phyloP scores from a whole-genome alignment of 2,888 invertebrate species.

The Sacculina carcini region DNA sequence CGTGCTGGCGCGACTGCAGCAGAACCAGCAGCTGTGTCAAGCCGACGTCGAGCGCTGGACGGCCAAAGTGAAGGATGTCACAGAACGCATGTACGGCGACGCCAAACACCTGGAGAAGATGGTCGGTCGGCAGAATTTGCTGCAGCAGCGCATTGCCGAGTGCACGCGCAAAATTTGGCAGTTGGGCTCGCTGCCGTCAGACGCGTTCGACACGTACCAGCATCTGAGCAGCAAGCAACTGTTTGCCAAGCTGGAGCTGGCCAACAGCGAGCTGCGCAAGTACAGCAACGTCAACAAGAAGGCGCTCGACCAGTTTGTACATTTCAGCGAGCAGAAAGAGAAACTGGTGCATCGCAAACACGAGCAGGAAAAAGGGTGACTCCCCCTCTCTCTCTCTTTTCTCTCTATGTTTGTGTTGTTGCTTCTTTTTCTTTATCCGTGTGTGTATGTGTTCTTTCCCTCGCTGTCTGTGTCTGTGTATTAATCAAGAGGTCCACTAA shows the following conservation, averaged over 20 bases:
- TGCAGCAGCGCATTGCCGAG: slow-evolving; percentile 81
- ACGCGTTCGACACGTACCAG: slow-evolving; percentile 48
- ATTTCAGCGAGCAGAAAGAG: slow-evolving; percentile 95
- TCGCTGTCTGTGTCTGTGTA: too few species aligned
- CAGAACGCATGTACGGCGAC: slow-evolving; percentile 76
- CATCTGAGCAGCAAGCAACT: slow-evolving; percentile 34
- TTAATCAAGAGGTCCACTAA: too few species aligned
- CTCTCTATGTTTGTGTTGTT: slow-evolving; percentile 7
- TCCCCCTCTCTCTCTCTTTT: slow-evolving; percentile 10
- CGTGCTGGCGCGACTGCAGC: slow-evolving; percentile 38
- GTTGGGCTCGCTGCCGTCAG: slow-evolving; percentile 77
- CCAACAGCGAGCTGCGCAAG: slow-evolving; percentile 86
- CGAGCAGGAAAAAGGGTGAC: slow-evolving; percentile 74
- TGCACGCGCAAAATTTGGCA: slow-evolving; percentile 87
- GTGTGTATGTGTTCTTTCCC: not conserved
- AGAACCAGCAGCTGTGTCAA: slow-evolving; percentile 33
- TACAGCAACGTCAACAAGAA: slow-evolving; percentile 92
- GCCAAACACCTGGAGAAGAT: slow-evolving; percentile 86
- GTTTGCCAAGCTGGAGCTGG: slow-evolving; percentile 85
- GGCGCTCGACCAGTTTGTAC: slow-evolving; percentile 93
- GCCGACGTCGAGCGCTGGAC: slow-evolving; percentile 57
- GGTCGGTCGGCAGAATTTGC: slow-evolving; percentile 70
- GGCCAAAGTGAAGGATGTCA: slow-evolving; percentile 15
- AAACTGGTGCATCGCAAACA: slow-evolving; percentile 84
- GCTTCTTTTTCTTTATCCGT: not conserved